Evolutionary conservation across 2,888 invertebrate species (phyloP).

Genomic region (Drosophila anomalata): DNA sequence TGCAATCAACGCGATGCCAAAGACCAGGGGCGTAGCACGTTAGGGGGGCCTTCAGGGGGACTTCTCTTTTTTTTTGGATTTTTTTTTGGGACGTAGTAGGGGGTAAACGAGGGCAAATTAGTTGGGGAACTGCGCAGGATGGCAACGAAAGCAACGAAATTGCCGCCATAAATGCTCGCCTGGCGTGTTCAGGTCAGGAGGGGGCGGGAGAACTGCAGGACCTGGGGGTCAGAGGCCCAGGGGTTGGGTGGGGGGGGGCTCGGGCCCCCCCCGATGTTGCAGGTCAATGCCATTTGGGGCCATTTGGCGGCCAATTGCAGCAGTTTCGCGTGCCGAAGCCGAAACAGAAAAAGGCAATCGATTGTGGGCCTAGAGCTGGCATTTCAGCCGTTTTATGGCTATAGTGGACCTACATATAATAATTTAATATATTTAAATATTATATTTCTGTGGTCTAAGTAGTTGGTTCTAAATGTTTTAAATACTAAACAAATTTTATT

Average conservation of each 20-base stretch:
- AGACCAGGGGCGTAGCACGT: constrained; percentile 22
- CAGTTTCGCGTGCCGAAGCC: constrained; percentile 34
- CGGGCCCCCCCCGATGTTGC: constrained; percentile 33
- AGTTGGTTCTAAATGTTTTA: no score
- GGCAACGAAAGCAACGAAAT: constrained; percentile 40
- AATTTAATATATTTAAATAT: background rate
- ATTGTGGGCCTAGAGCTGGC: constrained; percentile 25
- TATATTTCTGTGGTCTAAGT: no score
- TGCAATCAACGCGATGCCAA: constrained; percentile 58
- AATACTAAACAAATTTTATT: background rate
- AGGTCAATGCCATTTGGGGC: constrained; percentile 69
- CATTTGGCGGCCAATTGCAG: constrained; percentile 44
- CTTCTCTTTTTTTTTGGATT: background rate
- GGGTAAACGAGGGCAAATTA: constrained; percentile 55
- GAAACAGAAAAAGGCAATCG: constrained; percentile 41
- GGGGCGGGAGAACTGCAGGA: background rate
- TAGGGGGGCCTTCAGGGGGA: background rate
- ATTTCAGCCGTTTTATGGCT: background rate
- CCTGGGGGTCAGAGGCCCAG: background rate
- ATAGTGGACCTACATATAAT: background rate
- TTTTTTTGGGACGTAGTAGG: background rate
- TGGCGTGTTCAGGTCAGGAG: constrained; percentile 44
- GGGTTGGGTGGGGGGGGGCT: background rate
- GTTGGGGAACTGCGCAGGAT: constrained; percentile 63
- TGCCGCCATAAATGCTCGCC: constrained; percentile 62